Conservation (phyloP, 2,113 vertebrate genomes). For the Tautogolabrus adspersus region DNA sequence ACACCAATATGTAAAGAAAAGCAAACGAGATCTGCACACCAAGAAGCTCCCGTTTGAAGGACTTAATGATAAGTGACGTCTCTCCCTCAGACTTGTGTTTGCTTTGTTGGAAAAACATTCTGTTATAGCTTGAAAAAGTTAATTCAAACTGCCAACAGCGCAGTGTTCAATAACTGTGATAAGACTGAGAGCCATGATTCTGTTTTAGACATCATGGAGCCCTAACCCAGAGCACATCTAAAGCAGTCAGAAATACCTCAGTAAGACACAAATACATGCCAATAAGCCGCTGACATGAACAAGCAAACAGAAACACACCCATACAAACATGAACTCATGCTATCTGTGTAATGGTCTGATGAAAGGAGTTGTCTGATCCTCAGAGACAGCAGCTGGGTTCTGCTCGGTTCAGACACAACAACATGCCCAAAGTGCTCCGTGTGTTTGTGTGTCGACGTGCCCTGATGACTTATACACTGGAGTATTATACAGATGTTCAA, state of each 20-base stretch:
- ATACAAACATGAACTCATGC: not conserved
- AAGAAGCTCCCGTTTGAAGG: too few species aligned
- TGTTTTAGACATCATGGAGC: not conserved
- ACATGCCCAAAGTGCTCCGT: slow-evolving; percentile 17
- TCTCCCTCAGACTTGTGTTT: not conserved
- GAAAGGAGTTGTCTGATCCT: slow-evolving; percentile 60
- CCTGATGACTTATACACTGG: slow-evolving; percentile 45
- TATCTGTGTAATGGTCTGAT: slow-evolving; percentile 41
- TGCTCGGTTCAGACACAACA: slow-evolving; percentile 53
- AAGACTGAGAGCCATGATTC: not conserved
- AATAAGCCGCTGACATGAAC: slow-evolving; percentile 11
- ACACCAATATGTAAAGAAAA: too few species aligned
- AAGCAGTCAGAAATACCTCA: not conserved
- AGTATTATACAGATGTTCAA: slow-evolving; percentile 54
- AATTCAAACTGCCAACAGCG: not conserved
- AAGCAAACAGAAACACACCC: not conserved
- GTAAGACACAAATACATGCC: slow-evolving; percentile 10
- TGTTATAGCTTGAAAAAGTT: not conserved
- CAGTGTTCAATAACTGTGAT: slow-evolving; percentile 5
- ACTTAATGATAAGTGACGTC: too few species aligned
- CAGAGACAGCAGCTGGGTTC: slow-evolving; percentile 44
- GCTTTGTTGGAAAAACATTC: not conserved
- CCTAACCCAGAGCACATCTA: not conserved
- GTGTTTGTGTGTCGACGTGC: slow-evolving; percentile 15
- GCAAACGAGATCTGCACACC: too few species aligned